Conservation (phyloP, 2,888 invertebrate genomes). For the Drosophila cyrtoloma region DNA sequence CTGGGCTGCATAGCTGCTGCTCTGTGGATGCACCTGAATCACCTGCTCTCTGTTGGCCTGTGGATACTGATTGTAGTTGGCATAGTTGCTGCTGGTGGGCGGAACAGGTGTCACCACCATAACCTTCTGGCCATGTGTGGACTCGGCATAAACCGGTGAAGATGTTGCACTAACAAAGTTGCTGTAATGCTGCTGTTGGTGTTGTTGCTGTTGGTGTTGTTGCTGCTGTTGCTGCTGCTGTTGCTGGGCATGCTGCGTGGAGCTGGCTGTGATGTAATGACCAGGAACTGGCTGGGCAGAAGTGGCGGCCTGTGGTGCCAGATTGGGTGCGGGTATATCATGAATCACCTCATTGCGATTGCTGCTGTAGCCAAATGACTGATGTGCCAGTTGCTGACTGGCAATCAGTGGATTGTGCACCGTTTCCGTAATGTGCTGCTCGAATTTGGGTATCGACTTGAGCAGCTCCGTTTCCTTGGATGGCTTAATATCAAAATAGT, state of each 20-base stretch:
- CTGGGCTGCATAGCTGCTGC: conserved; percentile 62
- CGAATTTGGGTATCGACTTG: conserved; percentile 91
- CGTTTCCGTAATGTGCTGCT: conserved; percentile 90
- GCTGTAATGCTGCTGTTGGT: conserved; percentile 63
- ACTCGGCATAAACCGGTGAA: conserved; percentile 82
- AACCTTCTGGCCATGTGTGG: conserved; percentile 83
- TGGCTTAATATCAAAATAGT: conserved; percentile 84
- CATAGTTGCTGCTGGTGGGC: conserved; percentile 58
- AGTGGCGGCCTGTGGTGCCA: conserved; percentile 68
- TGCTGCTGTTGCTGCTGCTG: conserved; percentile 46
- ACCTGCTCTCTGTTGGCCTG: conserved; percentile 51
- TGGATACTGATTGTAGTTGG: conserved; percentile 70
- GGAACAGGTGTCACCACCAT: conserved; percentile 85
- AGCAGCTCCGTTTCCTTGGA: conserved; percentile 89
- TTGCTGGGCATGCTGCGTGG: conserved; percentile 26
- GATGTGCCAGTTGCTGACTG: conserved; percentile 34
- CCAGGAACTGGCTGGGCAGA: conserved; percentile 58
- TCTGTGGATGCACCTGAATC: conserved; percentile 72
- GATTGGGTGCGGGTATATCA: conserved; percentile 84
- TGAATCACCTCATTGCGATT: conserved; percentile 83
- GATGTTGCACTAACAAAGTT: conserved; percentile 71
- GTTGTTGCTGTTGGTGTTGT: conserved; percentile 41
- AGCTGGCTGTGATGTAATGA: conserved; percentile 70
- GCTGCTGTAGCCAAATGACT: conserved; percentile 73
- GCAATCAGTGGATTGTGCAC: conserved; percentile 63